phyloP scores from a whole-genome alignment of 2,888 invertebrate species.

The Petrolisthes cinctipes region DNA sequence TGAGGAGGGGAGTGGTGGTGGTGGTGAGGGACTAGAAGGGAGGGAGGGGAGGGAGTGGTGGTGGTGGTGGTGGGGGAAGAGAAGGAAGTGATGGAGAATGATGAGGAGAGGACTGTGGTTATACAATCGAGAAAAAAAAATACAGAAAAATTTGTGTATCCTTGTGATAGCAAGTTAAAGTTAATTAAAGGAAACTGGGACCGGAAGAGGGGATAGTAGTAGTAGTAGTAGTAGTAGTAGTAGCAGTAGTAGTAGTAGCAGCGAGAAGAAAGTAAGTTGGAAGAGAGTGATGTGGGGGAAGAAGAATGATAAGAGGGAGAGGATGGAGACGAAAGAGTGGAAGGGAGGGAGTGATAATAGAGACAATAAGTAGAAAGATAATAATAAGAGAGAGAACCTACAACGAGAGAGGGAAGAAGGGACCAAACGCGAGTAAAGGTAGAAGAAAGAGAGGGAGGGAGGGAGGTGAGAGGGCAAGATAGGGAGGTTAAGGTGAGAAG shows the following conservation, averaged over 20 bases:
- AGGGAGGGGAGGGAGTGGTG: not conserved
- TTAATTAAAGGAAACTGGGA: too few species aligned
- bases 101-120: too few species aligned
- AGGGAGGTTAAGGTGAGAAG: not conserved
- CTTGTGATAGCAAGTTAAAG: not conserved
- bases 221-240: not conserved
- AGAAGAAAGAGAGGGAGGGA: not conserved
- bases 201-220: not conserved
- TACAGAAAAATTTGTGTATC: too few species aligned
- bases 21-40: not conserved
- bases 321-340: not conserved
- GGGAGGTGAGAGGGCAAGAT: not conserved
- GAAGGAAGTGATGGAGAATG: not conserved
- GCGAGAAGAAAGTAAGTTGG: not conserved
- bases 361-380: not conserved
- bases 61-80: not conserved
- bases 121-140: too few species aligned
- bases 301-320: not conserved
- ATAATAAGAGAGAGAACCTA: not conserved
- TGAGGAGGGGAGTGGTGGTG: not conserved
- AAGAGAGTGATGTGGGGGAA: not conserved
- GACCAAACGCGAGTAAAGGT: not conserved
- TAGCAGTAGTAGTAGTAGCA: not conserved
- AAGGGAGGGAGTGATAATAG: not conserved
- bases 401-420: not conserved